Percentiles rank a stretch among this genome's conserved stretches.
Evolutionary conservation across 64 coral and sea anemone species (phyloP).

Genomic region (Pocillopora verrucosa): DNA sequence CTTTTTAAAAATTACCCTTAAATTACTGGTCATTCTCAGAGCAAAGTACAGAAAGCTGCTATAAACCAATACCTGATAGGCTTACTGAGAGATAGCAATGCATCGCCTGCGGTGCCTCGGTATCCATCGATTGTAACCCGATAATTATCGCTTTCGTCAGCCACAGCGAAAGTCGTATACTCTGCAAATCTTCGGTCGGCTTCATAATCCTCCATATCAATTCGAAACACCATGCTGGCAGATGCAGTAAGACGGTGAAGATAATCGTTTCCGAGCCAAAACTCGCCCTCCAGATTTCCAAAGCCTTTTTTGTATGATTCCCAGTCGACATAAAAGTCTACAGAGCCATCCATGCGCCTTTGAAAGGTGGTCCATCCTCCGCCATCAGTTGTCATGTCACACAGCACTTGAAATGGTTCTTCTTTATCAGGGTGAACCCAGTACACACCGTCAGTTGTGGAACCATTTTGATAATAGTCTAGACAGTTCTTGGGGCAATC

Average conservation of each 20-base stretch:
- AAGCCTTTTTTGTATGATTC: conserved; percentile 27
- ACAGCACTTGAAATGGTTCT: conserved; percentile 32
- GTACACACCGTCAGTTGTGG: background rate
- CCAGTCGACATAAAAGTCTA: conserved; percentile 24
- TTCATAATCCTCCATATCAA: conserved; percentile 61
- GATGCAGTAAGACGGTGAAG: conserved; percentile 18
- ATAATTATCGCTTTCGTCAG: conserved; percentile 40
- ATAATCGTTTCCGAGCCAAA: conserved; percentile 13
- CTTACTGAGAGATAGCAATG: background rate
- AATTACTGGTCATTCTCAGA: too few species aligned
- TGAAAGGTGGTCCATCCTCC: conserved; percentile 47
- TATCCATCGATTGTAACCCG: conserved; percentile 28
- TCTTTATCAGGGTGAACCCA: background rate
- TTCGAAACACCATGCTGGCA: background rate
- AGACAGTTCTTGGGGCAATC: background rate
- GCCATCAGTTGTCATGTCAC: conserved; percentile 39
- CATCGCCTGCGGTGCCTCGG: conserved; percentile 20
- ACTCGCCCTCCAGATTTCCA: conserved; percentile 18
- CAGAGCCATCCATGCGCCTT: conserved; percentile 34
- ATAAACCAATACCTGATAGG: background rate
- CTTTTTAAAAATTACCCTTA: too few species aligned
- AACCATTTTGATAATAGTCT: background rate
- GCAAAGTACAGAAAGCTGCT: too few species aligned
- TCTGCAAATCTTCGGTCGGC: conserved; percentile 40
- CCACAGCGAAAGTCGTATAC: conserved; percentile 43